Base-by-base conservation (phyloP, 2,888 invertebrate genomes). In the Mythimna pallens region DNA sequence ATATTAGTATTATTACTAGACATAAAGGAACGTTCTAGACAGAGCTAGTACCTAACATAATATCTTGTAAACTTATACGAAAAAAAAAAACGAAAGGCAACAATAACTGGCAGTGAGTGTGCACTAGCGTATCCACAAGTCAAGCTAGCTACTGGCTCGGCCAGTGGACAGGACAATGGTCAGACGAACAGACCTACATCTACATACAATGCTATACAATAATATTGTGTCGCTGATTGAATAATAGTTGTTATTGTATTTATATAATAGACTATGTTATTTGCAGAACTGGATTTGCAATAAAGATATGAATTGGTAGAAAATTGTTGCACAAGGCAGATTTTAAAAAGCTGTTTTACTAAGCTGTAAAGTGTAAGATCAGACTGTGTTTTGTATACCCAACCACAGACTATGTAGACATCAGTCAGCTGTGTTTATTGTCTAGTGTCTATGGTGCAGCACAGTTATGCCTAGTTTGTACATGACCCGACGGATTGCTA, bases 111-210 rank as follows among this genome's bases (percentile, higher is more conserved):
- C 76, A 68, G 65, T 69, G 63, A 14, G 57, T 69, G 64, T 58
- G 72, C 64, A 61, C 72, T 57, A 54, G 80, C 74, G 74, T 81
- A 52, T 72, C 80, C 59, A 54, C 69, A 25, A 80, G 70, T 63
- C 67, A 65, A 62, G 61, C 70, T 12, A 70, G 67, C 76, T 62
- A 65, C 65, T 54, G 36, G 71, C 64, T 61, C 3, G 52, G 69
- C 64, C 4, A 57, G 65, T 30, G 30, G 86, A 86, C 86, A 87
- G 86, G 67, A 87, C 86, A 86, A 86, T 86, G 81, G 82, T 12
- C 65, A 54, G 64, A 84, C 87, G 84, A 78, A 82, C 86, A 72
- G 70, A 80, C 76, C 55, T 55, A 50, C 47, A 81, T 78, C 81
- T 80, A 81, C 77, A 81, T 65, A 81, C 80, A 80, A 75, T 72